Base-by-base conservation (phyloP, 2,888 invertebrate genomes). In the Heliconius charithonia region DNA sequence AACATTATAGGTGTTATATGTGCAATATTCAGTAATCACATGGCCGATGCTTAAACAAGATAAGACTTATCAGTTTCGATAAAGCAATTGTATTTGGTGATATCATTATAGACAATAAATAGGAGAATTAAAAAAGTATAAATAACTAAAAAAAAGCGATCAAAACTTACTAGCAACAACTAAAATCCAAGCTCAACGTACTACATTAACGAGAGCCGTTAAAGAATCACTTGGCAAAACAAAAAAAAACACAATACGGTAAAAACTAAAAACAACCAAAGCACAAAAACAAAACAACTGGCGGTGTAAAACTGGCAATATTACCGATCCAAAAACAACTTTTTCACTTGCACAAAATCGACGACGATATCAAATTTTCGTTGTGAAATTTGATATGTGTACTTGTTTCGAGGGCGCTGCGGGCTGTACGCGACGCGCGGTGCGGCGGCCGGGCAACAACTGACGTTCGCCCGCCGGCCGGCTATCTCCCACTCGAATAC, bases 311-410 rank as follows among this genome's bases (percentile, higher is more conserved):
- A 85, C 70, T 80, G 77, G 27, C 37, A 70, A 86, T 86, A 88
- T 92, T 91, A 91, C 91, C 90, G 89, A 87, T 88, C 86, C 85
- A 88, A 88, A 41, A 51, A 87, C 84, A 91, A 91, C 89, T 90
- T 91, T 91, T 86, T 89, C 92, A 92, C 91, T 91, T 89, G 84
- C 93, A 94, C 93, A 91, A 90, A 59, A 88, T 89, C 87, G 90
- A 94, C 94, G 88, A 94, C 94, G 83, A 93, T 93, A 94, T 93
- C 94, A 93, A 94, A 94, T 92, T 95, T 94, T 92, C 91, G 87
- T 91, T 91, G 90, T 91, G 92, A 94, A 95, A 95, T 93, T 93
- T 91, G 94, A 95, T 94, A 94, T 92, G 94, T 94, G 94, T 91
- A 90, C 90, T 37, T 37, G 86, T 86, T 84, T 84, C 79, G 77